Evolutionary conservation across 1,140 invertebrate genomes (phyloP).

Genomic region (Pogonomyrmex californicus): DNA sequence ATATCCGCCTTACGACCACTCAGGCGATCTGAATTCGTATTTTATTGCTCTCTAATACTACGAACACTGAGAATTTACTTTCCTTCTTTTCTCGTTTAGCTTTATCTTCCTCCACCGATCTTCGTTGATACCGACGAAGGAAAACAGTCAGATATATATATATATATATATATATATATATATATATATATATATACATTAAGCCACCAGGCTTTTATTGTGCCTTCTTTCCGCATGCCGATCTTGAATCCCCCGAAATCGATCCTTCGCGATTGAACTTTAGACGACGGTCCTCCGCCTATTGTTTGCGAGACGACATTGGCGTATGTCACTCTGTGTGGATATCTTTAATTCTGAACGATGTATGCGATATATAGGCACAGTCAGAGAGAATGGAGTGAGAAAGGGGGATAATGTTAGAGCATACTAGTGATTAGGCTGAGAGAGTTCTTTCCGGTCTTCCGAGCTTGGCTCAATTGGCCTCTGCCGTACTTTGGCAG

Average conservation of each 20-base stretch:
- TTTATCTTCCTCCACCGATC: constrained; percentile 56
- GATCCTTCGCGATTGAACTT: constrained; percentile 57
- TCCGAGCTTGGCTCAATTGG: constrained; percentile 48
- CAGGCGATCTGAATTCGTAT: constrained; percentile 56
- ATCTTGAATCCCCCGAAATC: constrained; percentile 65
- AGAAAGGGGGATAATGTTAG: neutral
- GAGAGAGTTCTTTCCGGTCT: constrained; percentile 60
- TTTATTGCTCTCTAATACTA: constrained; percentile 62
- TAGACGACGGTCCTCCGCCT: constrained; percentile 2
- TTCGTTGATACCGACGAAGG: constrained; percentile 49
- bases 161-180: no score
- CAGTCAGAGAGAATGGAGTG: neutral
- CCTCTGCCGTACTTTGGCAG: neutral
- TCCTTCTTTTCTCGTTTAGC: constrained; percentile 48
- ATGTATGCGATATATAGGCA: constrained; percentile 9
- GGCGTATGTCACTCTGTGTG: neutral
- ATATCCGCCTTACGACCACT: constrained; percentile 59
- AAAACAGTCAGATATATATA: constrained; percentile 51
- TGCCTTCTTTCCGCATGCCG: constrained; percentile 56
- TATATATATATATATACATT: no score
- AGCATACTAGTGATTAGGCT: constrained; percentile 59
- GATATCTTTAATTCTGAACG: constrained; percentile 27
- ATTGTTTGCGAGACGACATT: constrained; percentile 11
- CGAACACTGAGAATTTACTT: constrained; percentile 44
- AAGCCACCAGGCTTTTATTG: constrained; percentile 62